phyloP scores from a whole-genome alignment of 1,140 invertebrate species.

The Brachystomella parvula region DNA sequence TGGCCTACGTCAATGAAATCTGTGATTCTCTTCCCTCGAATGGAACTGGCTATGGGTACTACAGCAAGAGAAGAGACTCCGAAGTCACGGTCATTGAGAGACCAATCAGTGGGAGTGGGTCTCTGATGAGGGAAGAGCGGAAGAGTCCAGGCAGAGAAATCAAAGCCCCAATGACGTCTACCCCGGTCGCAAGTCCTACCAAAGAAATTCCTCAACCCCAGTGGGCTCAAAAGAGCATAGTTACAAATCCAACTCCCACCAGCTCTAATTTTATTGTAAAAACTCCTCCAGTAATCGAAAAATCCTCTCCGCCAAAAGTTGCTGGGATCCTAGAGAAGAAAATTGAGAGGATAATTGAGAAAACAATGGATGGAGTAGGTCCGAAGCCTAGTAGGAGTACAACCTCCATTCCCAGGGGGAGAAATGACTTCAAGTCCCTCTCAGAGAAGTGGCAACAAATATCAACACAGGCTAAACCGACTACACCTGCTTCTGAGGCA shows the following conservation, averaged over 20 bases:
- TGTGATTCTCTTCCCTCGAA: slow-evolving; percentile 27
- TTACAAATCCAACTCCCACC: no score
- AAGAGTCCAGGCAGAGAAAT: no score
- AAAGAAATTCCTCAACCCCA: no score
- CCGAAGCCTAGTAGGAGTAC: slow-evolving; percentile 8
- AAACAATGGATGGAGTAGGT: not conserved
- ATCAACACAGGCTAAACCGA: slow-evolving; percentile 34
- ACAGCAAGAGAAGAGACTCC: slow-evolving; percentile 33
- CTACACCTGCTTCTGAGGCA: slow-evolving; percentile 10
- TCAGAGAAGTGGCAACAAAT: slow-evolving; percentile 45
- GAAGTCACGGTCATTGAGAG: slow-evolving; percentile 33
- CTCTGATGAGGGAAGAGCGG: slow-evolving; percentile 5
- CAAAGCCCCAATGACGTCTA: no score
- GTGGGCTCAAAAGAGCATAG: no score
- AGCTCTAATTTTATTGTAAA: no score
- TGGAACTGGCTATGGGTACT: slow-evolving; percentile 17
- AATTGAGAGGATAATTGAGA: slow-evolving; percentile 37
- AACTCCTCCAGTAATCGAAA: no score
- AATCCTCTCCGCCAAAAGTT: slow-evolving; percentile 11
- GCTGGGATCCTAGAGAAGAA: slow-evolving; percentile 37
- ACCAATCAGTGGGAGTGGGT: slow-evolving; percentile 23
- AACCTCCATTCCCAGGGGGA: slow-evolving; percentile 32
- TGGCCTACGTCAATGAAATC: slow-evolving; percentile 40
- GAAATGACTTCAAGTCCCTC: slow-evolving; percentile 44
- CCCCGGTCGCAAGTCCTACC: no score